Evolutionary conservation across 2,888 invertebrate genomes (phyloP), one percentile per base, ranked within the genome.

Genomic region (Schizotus pectinicornis): DNA sequence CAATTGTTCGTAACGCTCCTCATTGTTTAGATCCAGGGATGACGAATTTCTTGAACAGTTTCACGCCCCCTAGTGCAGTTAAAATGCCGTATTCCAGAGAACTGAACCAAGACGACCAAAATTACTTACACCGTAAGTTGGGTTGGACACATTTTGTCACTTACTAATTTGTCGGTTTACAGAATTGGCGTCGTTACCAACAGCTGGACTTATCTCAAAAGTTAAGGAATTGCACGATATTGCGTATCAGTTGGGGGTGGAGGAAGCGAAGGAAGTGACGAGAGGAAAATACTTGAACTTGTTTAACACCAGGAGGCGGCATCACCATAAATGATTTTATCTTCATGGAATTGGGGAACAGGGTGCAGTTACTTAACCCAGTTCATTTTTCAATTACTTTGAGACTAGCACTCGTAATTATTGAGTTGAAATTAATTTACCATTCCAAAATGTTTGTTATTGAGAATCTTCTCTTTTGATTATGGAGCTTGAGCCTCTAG

Each of bases 201-300:
- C 92, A 50, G 88, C 92, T 60, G 91, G 91, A 62, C 82, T 98
- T 30, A 90, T 98, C 69, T 89, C 93, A 71, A 97, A 97, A 84
- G 94, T 98, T 0, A 92, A 94, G 78, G 92, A 94, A 74, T 83
- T 98, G 9, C 96, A 98, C 76, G 96, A 98, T 75, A 84, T 92
- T 59, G 95, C 98, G 0, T 98, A 97, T 79, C 93, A 95, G 73
- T 82, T 99, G 31, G 98, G 97, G 2, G 82, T 95, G 9, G 95
- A 96, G 76, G 98, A 98, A 81, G 91, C 95, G 0, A 94, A 94
- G 77, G 97, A 98, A 83, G 94, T 98, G 91, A 96, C 96, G 0
- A 83, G 97, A 69, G 97, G 96, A 36, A 95, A 95, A 81, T 94
- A 95, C 80, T 84, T 98, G 63, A 94, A 95, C 76, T 92, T 98